Evolutionary conservation across 2,797 vertebrate species (phyloP), one percentile per base, ranked within the genome.

Genomic region (Echeneis naucrates): DNA sequence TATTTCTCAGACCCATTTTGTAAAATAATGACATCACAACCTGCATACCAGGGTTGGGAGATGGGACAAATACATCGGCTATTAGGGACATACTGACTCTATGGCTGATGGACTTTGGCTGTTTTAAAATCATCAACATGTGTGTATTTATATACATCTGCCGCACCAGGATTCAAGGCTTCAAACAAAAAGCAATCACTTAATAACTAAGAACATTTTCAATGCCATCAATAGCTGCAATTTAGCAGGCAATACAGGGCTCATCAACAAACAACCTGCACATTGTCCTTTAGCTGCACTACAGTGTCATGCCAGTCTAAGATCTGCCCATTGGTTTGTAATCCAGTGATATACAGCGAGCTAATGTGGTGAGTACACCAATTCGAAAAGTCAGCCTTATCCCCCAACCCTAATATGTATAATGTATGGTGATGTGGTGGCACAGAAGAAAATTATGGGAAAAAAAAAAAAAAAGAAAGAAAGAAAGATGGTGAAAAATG

Each of bases 401-500:
- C 21, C 1, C 33, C 69, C 78, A 78, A 78, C 60, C 74, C 69
- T 67, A 42, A 80, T 32, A 63, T 66, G 65, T 33, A 38, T 62
- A 40, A 68, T 54, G 62, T 55, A 44, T 51, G 30, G 35, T 77
- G 62, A 74, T 60, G 64, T 57, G 75, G 81, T 70, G 77, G 79
- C 76, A 83, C 68, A 67, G 55, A 81, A 77, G 33, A 75, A 56
- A 40, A 40, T 40, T 48, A 73, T 56, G 54, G n/a, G n/a, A n/a
- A n/a, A n/a, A n/a, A n/a, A n/a, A n/a, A n/a, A 30, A 30, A 30
- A 6, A 81, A 81, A 72, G 56, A 75, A 72, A n/a, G n/a, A n/a
- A 80, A 77, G 61, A 72, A 52, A 79, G 47, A 82, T 60, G 74
- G 71, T 68, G 72, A 44, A 72, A 77, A 68, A 73, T 76, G 66